phyloP scores from a whole-genome alignment of 1,140 invertebrate species.

The Helicoverpa zea region DNA sequence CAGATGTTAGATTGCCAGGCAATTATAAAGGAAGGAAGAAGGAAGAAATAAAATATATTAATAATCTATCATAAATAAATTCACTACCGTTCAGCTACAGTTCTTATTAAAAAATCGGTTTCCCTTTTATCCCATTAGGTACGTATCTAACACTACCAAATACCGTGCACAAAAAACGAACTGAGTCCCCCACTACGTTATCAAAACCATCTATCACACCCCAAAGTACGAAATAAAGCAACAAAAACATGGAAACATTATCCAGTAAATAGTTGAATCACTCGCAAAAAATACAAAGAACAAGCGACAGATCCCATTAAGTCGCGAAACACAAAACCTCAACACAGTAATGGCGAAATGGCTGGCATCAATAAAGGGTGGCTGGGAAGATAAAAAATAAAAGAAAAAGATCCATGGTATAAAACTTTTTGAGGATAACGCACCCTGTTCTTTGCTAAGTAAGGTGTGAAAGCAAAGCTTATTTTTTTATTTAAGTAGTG shows the following conservation, averaged over 20 bases:
- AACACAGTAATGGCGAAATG: constrained; percentile 39
- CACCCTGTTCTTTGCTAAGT: constrained; percentile 1
- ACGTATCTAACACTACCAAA: no score
- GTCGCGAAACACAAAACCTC: constrained; percentile 41
- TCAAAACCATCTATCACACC: background rate
- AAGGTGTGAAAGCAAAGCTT: constrained; percentile 34
- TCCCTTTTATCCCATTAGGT: no score
- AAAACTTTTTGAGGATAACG: constrained; percentile 29
- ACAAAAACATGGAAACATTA: constrained; percentile 4
- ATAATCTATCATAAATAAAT: no score
- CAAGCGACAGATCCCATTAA: constrained; percentile 31
- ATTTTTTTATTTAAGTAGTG: constrained; percentile 4
- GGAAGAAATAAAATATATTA: no score
- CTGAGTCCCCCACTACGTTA: no score
- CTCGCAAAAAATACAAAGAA: constrained; percentile 20
- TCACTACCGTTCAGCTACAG: no score
- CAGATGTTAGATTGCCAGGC: no score
- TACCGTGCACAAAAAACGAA: no score
- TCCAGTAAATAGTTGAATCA: background rate
- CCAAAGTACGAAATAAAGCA: background rate
- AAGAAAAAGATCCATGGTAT: constrained; percentile 32
- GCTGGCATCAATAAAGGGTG: constrained; percentile 34
- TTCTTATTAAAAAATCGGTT: no score
- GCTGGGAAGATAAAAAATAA: constrained; percentile 27
- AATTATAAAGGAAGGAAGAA: no score